These are phyloP conservation scores for Pristionchus exspectatus DNA, from an alignment of 2,888 invertebrate genomes.

Conservation along the genomic window DNA sequence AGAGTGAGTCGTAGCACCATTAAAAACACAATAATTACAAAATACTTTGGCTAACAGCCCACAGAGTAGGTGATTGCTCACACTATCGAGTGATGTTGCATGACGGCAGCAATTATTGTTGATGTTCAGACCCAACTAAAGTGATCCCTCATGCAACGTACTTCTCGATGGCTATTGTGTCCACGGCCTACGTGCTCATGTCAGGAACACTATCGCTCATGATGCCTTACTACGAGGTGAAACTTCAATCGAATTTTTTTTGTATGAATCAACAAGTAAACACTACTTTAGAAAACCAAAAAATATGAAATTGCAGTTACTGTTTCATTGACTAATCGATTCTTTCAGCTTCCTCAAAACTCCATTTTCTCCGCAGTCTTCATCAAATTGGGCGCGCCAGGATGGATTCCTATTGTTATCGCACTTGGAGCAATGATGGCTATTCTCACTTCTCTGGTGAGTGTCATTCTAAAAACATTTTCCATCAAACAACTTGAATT, in stretches of 20 bases:
- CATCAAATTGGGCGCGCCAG: constrained; percentile 5
- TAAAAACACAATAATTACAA: not conserved
- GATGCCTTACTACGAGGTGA: constrained; percentile 67
- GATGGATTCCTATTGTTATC: constrained; percentile 1
- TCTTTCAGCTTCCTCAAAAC: constrained; percentile 1
- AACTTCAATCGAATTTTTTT: no score
- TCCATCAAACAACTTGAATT: no score
- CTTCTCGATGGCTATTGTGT: constrained; percentile 62
- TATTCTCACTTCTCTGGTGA: constrained; percentile 17
- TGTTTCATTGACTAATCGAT: no score
- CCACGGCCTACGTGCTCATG: constrained; percentile 65
- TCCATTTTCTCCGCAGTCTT: constrained; percentile 40
- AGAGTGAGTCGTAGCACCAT: constrained; percentile 51
- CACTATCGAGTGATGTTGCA: no score
- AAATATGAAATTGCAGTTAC: not conserved
- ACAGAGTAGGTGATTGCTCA: no score
- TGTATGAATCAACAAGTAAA: no score
- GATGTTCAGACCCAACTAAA: constrained; percentile 61
- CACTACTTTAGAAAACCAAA: no score
- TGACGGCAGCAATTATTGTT: no score
- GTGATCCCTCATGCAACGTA: constrained; percentile 69
- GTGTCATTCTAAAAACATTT: no score
- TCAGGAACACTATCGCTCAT: constrained; percentile 65
- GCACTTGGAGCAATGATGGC: constrained; percentile 38
- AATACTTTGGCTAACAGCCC: no score